phyloP scores from a whole-genome alignment of 2,113 vertebrate genomes.

The Heloderma charlesbogerti region DNA sequence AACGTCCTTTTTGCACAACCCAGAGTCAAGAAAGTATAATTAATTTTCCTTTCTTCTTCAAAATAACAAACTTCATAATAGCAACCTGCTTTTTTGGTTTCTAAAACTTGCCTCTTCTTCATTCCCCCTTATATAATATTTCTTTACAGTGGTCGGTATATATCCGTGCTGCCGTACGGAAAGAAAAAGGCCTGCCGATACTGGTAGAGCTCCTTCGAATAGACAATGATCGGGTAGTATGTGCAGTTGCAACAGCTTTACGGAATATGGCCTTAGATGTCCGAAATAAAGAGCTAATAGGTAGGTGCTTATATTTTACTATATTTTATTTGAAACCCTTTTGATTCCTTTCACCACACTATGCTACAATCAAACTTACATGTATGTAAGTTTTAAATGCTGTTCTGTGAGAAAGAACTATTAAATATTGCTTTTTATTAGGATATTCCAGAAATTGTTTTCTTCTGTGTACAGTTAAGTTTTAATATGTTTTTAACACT shows the following conservation, averaged over 20 bases:
- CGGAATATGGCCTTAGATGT: slow-evolving; percentile 99
- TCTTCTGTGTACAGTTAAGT: slow-evolving; percentile 26
- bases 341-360: slow-evolving; percentile 31
- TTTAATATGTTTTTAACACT: slow-evolving; percentile 36
- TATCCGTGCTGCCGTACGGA: slow-evolving; percentile 95
- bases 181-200: slow-evolving; percentile 98
- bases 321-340: slow-evolving; percentile 28
- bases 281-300: slow-evolving; percentile 98
- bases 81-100: not conserved
- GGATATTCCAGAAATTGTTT: slow-evolving; percentile 5
- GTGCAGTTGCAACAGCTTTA: slow-evolving; percentile 96
- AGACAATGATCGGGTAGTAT: slow-evolving; percentile 98
- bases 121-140: not conserved
- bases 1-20: slow-evolving; percentile 24
- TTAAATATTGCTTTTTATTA: not conserved
- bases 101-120: not conserved
- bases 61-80: not conserved
- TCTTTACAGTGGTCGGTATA: slow-evolving; percentile 95
- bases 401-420: slow-evolving; percentile 17
- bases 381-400: slow-evolving; percentile 37
- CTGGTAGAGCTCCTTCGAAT: slow-evolving; percentile 97
- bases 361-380: slow-evolving; percentile 22
- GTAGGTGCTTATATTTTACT: slow-evolving; percentile 78
- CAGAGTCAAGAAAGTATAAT: not conserved
- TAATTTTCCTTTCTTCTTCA: not conserved